Conservation (phyloP, 2,888 invertebrate genomes). For the Cataglyphis cursor region DNA sequence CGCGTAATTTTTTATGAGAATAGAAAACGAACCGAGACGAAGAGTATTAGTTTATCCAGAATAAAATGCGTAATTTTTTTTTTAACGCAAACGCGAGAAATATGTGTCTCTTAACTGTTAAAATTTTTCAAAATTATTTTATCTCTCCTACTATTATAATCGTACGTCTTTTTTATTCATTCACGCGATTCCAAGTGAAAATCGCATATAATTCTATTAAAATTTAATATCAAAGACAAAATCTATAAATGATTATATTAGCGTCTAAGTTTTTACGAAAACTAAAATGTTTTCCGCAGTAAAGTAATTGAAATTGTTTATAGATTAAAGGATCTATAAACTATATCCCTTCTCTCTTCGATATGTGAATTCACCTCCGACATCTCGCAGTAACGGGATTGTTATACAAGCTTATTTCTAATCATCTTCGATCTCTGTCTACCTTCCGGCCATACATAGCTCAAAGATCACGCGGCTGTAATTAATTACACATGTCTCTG, state of each 20-base stretch:
- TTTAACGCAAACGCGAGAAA: neutral
- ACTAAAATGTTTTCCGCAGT: neutral
- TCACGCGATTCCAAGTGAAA: neutral
- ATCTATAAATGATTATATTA: neutral
- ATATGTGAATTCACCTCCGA: constrained; percentile 32
- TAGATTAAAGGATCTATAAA: constrained; percentile 43
- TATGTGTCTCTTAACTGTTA: neutral
- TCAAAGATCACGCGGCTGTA: constrained; percentile 48
- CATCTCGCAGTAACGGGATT: constrained; percentile 36
- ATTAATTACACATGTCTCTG: constrained; percentile 62
- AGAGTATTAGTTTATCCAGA: neutral
- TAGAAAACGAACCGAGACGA: neutral
- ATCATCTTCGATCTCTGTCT: constrained; percentile 62
- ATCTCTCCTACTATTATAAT: neutral
- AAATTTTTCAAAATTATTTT: neutral
- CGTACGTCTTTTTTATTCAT: neutral
- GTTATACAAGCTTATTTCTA: constrained; percentile 54
- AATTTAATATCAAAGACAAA: neutral
- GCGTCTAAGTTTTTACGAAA: neutral
- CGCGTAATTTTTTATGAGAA: neutral
- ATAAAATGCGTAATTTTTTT: neutral
- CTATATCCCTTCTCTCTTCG: neutral
- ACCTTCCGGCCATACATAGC: constrained; percentile 35
- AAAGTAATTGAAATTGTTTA: constrained; percentile 42
- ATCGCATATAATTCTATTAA: neutral